A percentile compares a stretch with the other conserved stretches of the same genome.
Evolutionary conservation across 2,113 vertebrate species (phyloP).

Genomic region (Strix uralensis): DNA sequence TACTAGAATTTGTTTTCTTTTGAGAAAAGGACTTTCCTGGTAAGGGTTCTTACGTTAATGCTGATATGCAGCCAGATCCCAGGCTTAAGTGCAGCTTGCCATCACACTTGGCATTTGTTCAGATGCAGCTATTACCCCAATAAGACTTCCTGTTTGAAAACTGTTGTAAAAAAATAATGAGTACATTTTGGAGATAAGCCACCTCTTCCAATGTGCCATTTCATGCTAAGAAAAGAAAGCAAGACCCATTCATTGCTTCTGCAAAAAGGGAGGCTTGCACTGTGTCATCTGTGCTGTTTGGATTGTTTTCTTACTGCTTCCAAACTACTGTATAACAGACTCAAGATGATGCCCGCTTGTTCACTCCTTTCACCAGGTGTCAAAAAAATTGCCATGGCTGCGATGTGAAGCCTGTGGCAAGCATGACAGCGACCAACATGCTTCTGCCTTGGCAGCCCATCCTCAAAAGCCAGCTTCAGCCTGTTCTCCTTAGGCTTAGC

Average conservation of each 20-base stretch:
- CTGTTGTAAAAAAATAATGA: not conserved
- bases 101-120: not conserved
- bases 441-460: not conserved
- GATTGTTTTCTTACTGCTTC: not conserved
- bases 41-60: not conserved
- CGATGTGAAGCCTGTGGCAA: fast-evolving
- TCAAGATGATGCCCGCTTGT: not conserved
- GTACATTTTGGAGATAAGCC: not conserved
- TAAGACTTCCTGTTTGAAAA: conserved; percentile 12
- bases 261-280: not conserved
- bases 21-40: not conserved
- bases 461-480: not conserved
- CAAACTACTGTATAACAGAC: not conserved
- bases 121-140: not conserved
- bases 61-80: not conserved
- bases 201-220: not conserved
- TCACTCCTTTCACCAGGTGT: not conserved
- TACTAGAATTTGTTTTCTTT: not conserved
- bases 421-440: not conserved
- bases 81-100: not conserved
- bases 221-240: not conserved
- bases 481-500: not conserved
- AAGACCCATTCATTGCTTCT: not conserved
- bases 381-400: not conserved
- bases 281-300: not conserved